A percentile compares a stretch with the other conserved stretches of the same genome.
Conservation (phyloP, 2,797 vertebrate genomes). For the Lagocephalus sceleratus region DNA sequence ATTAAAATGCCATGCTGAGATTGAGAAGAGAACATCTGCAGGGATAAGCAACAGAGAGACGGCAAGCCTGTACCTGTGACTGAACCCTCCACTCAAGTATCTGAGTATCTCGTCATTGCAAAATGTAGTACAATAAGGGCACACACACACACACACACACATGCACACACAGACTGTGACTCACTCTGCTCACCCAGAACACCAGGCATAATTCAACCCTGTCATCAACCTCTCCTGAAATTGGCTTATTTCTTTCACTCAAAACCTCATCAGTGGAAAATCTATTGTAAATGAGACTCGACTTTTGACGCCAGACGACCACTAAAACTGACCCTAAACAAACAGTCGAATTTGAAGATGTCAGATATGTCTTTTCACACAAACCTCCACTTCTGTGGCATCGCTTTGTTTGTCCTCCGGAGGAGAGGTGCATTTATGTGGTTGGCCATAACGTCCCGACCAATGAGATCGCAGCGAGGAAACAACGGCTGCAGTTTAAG, state of each 20-base stretch:
- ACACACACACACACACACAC: constrained; percentile 26
- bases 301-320: constrained; percentile 13
- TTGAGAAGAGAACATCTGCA: constrained; percentile 47
- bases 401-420: constrained; percentile 36
- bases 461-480: constrained; percentile 18
- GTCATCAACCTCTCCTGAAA: not conserved
- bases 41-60: constrained; percentile 28
- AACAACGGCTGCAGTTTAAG: constrained; percentile 22
- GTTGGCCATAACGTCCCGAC: constrained; percentile 40
- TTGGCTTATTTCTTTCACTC: not conserved
- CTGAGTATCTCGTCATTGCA: constrained; percentile 32
- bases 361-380: constrained; percentile 25
- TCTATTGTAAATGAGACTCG: too few species aligned
- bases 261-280: not conserved
- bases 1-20: not conserved
- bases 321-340: constrained; percentile 16
- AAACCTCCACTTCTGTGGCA: constrained; percentile 6
- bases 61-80: constrained; percentile 45
- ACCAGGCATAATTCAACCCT: not conserved
- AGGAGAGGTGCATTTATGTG: constrained; percentile 41
- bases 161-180: constrained; percentile 37
- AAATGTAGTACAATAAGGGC: constrained; percentile 31
- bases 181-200: constrained; percentile 16
- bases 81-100: constrained; percentile 35
- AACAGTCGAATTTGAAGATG: not conserved